Conservation (phyloP, 2,888 invertebrate genomes). For the Nudaria mundana region DNA sequence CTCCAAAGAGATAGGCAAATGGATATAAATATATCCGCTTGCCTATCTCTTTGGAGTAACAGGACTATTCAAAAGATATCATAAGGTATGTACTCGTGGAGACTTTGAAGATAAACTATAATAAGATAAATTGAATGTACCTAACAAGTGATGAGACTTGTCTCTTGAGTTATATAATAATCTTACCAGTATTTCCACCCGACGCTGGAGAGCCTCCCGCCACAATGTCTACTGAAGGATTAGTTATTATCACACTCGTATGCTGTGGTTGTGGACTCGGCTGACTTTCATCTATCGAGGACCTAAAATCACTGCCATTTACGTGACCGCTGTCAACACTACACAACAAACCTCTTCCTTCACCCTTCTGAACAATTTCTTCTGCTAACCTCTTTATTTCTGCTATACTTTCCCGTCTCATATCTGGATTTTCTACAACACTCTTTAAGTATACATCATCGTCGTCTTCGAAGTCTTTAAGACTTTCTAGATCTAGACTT, state of each 20-base stretch:
- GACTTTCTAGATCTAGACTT: slow-evolving; percentile 64
- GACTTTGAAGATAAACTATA: too few relatives aligned
- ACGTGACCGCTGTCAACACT: slow-evolving; percentile 71
- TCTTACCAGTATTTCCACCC: slow-evolving; percentile 65
- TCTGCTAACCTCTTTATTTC: slow-evolving; percentile 74
- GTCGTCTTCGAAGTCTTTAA: slow-evolving; percentile 73
- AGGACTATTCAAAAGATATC: too few relatives aligned
- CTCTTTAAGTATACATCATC: slow-evolving; percentile 66
- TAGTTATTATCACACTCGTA: slow-evolving; percentile 86
- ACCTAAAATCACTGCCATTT: slow-evolving; percentile 60
- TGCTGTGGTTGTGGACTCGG: slow-evolving; percentile 61
- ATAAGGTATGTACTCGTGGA: too few relatives aligned
- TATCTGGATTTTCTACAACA: slow-evolving; percentile 71
- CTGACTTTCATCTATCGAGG: slow-evolving; percentile 57
- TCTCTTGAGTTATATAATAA: neutral
- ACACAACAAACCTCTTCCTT: slow-evolving; percentile 66
- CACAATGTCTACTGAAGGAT: slow-evolving; percentile 85
- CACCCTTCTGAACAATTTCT: slow-evolving; percentile 75
- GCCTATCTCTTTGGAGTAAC: too few relatives aligned
- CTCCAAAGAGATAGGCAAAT: too few relatives aligned
- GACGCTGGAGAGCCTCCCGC: slow-evolving; percentile 72
- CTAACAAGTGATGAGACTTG: too few relatives aligned
- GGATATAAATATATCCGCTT: too few relatives aligned
- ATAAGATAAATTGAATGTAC: too few relatives aligned
- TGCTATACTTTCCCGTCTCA: slow-evolving; percentile 72